phyloP scores from a whole-genome alignment of 2,888 invertebrate genomes.

The Siphlonurus alternatus region DNA sequence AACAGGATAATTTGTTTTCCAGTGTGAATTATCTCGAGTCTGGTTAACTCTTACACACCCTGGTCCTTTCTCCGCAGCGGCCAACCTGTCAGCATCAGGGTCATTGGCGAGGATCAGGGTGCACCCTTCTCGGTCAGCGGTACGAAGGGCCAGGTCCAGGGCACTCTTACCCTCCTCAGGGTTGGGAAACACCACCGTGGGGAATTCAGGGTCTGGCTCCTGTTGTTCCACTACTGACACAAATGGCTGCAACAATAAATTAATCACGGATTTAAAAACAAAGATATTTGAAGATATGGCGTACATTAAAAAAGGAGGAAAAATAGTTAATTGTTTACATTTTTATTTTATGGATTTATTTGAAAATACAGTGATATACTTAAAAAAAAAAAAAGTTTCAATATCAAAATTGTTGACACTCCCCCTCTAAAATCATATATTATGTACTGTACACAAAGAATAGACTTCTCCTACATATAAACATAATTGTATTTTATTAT shows the following conservation, averaged over 20 bases:
- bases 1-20: too few species aligned
- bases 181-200: constrained; percentile 94
- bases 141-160: constrained; percentile 52
- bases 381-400: too few species aligned
- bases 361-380: too few species aligned
- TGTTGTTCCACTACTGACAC: constrained; percentile 56
- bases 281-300: not conserved
- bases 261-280: too few species aligned
- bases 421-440: too few species aligned
- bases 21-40: too few species aligned
- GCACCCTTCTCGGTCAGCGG: constrained; percentile 53
- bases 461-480: too few species aligned
- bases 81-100: constrained; percentile 94
- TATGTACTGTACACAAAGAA: too few species aligned
- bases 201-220: constrained; percentile 88
- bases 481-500: too few species aligned
- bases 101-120: constrained; percentile 86
- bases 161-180: constrained; percentile 89
- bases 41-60: too few species aligned
- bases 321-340: not conserved
- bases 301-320: not conserved
- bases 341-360: not conserved
- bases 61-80: constrained; percentile 68
- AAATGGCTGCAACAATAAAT: constrained; percentile 31
- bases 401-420: too few species aligned